Conservation (phyloP, 2,797 vertebrate species). For the Coranthus polyacanthus region DNA sequence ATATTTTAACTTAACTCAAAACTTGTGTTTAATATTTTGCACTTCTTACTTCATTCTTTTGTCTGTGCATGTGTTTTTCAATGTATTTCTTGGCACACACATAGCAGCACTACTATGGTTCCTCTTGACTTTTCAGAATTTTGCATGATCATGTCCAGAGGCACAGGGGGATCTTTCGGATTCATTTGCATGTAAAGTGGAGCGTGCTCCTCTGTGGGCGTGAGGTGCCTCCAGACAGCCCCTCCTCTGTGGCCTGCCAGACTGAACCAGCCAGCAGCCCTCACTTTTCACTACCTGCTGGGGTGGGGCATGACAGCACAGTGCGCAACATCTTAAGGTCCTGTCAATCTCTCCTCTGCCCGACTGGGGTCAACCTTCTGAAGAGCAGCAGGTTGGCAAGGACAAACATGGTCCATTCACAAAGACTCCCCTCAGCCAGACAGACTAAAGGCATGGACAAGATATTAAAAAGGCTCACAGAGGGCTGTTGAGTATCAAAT, state of each 20-base stretch:
- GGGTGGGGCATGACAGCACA: slow-evolving; percentile 76
- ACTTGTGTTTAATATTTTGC: no score
- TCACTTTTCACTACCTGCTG: slow-evolving; percentile 79
- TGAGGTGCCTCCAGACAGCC: slow-evolving; percentile 77
- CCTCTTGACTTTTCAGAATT: slow-evolving; percentile 71
- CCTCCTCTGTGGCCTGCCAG: slow-evolving; percentile 75
- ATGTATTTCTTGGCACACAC: slow-evolving; percentile 31
- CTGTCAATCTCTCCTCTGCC: slow-evolving; percentile 78
- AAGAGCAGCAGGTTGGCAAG: slow-evolving; percentile 77
- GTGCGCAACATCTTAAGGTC: slow-evolving; percentile 79
- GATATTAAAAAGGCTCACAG: slow-evolving; percentile 65
- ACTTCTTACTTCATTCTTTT: no score
- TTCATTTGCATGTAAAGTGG: slow-evolving; percentile 86
- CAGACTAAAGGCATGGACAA: slow-evolving; percentile 53
- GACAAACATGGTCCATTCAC: slow-evolving; percentile 75
- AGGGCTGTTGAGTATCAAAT: slow-evolving; percentile 44
- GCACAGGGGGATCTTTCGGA: slow-evolving; percentile 76
- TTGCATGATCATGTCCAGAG: slow-evolving; percentile 68
- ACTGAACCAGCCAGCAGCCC: slow-evolving; percentile 73
- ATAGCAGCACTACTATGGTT: slow-evolving; percentile 44
- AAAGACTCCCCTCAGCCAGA: slow-evolving; percentile 63
- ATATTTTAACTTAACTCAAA: slow-evolving; percentile 8
- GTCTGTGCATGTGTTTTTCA: slow-evolving; percentile 16
- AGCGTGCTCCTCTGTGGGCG: slow-evolving; percentile 65
- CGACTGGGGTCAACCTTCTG: slow-evolving; percentile 72